Base-by-base conservation (phyloP, 1,140 invertebrate species). In the Tenebrio molitor region DNA sequence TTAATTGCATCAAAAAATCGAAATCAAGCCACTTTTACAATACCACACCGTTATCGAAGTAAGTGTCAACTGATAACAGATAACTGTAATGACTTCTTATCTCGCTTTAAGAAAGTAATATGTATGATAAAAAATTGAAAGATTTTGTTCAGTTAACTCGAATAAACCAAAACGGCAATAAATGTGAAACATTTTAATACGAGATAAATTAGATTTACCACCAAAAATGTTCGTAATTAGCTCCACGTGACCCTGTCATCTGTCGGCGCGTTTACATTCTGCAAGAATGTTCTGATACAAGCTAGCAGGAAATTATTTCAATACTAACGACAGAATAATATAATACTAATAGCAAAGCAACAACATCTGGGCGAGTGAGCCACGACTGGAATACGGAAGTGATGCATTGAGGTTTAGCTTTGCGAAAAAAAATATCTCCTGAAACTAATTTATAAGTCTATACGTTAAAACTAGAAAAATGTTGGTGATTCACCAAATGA, bases 351-450 rank as follows among this genome's bases (percentile, higher is more conserved):
- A 46, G 44, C 16, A 19, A 46, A 46, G 19, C 17, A 29, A n/a
- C n/a, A 50, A 29, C 50, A 58, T 58, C 50, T 58, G 50, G 6
- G 19, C n/a, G 12, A 58, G 23, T 29, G 16, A 53, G 8, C 2
- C 46, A n/a, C 19, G 46, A 19, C 10, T 53, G 23, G 50, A 58
- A 58, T 29, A 58, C 50, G 50, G 50, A 58, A 58, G 50, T 58
- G 29, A 58, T 39, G 36, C 7, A 39, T 39, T 39, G 36, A 39
- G 36, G 36, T 39, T 39, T 39, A 39, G 36, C 25, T 39, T 12
- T 3, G 36, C 6, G 12, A n/a, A 39, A 39, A 39, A 39, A 39
- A 2, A 5, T n/a, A 39, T 39, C 36, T 3, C 25, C 25, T 29
- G 36, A 39, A 39, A 39, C 36, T 39, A 39, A 39, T 39, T 39